phyloP scores from a whole-genome alignment of 2,888 invertebrate genomes.

The Sarcophaga rosellei region DNA sequence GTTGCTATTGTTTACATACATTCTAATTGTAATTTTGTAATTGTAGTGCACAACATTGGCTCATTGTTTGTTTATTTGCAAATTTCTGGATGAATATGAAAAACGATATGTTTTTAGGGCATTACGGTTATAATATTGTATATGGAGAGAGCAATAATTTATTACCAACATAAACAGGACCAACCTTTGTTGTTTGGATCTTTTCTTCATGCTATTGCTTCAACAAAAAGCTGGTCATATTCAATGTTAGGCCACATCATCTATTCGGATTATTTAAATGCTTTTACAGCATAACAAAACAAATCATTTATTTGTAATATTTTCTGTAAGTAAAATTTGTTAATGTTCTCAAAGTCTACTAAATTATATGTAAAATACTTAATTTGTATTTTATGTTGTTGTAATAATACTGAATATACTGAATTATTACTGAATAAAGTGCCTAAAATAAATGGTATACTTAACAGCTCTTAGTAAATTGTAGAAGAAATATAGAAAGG shows the following conservation, averaged over 20 bases:
- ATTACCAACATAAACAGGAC: too few species aligned
- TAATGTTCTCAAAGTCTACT: conserved; percentile 9
- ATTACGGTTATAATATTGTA: neutral
- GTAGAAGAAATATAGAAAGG: too few species aligned
- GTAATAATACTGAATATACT: too few species aligned
- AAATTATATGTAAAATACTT: conserved; percentile 4
- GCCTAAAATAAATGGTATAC: too few species aligned
- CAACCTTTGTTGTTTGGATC: too few species aligned
- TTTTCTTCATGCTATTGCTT: too few species aligned
- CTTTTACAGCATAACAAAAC: neutral
- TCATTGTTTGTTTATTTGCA: neutral
- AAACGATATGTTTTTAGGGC: conserved; percentile 4
- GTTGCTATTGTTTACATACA: neutral
- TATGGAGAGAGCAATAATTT: neutral
- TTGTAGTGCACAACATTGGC: conserved; percentile 10
- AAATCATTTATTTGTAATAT: conserved; percentile 7
- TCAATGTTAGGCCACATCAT: neutral
- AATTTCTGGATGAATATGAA: neutral
- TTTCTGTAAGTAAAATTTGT: neutral
- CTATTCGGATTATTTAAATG: conserved; percentile 1
- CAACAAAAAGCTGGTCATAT: neutral
- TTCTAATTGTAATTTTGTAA: neutral
- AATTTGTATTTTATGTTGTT: neutral
- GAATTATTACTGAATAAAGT: too few species aligned
- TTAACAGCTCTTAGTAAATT: too few species aligned